Base-by-base conservation (phyloP, 2,888 invertebrate species). In the Protodeltote pygarga region DNA sequence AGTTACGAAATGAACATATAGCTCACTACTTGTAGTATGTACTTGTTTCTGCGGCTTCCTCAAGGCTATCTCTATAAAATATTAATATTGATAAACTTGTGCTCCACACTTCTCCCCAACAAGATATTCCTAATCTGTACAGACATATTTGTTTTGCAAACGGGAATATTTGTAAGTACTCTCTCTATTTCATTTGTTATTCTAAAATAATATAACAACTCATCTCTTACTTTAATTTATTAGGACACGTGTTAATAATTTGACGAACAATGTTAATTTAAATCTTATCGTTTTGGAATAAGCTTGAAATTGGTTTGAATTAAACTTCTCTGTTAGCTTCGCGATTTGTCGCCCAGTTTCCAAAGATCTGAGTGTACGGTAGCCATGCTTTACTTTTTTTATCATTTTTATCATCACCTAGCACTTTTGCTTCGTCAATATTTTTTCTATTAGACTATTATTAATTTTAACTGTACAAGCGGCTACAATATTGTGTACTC, bases 201-300 rank as follows among this genome's bases (percentile, higher is more conserved):
- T 59, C 70, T 59, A 69, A 67, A 67, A 65, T 67, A 65, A 70
- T 71, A 67, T 65, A 62, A 71, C 73, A 68, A 68, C 65, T 72
- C 73, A 69, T 65, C 64, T 68, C 41, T 4, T 53, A 51, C 38
- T 51, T 61, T 64, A 68, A 71, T 71, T 71, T 71, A 71, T 71
- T 60, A 47, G 50, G 62, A 66, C 67, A 69, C 58, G 60, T 65
- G 67, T 65, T 66, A 61, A 71, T 62, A 37, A 40, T 40, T 31
- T 25, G 8, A 37, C 41, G 20, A 9, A 13, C 31, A 52, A 13
- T 25, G 10, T 3, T n/a, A 66, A 37, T 53, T 49, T 25, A 17
- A 29, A 39, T 47, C 45, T 39, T 65, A 33, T 10, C 1, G 3
- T 23, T 8, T 32, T 8, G 23, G 8, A 3, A 52, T 52, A 66